phyloP scores from a whole-genome alignment of 2,113 vertebrate species.

The Phodopus roborovskii region DNA sequence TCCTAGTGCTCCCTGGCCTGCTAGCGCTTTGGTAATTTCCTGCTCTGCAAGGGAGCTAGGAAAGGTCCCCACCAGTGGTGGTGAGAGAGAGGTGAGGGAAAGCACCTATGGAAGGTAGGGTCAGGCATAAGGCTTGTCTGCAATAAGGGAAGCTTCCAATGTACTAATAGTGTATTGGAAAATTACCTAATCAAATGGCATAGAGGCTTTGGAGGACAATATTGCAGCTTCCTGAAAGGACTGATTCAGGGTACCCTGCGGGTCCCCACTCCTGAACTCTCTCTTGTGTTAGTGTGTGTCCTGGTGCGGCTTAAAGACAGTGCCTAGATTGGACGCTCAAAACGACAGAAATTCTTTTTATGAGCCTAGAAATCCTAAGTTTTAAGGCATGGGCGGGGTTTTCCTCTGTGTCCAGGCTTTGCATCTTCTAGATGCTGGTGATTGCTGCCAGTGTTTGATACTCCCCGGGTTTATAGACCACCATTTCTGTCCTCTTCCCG shows the following conservation, averaged over 20 bases:
- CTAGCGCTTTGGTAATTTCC: background rate
- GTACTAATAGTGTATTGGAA: constrained; percentile 12
- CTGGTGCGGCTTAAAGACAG: background rate
- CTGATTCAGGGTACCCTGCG: background rate
- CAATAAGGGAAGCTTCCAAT: constrained; percentile 33
- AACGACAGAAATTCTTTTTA: background rate
- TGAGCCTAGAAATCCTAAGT: background rate
- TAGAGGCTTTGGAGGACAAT: background rate
- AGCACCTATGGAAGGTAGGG: background rate
- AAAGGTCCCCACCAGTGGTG: background rate
- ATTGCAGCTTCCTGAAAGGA: background rate
- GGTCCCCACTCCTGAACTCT: background rate
- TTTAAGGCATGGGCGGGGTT: background rate
- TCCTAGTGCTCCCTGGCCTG: background rate
- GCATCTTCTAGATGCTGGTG: background rate
- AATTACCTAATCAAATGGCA: background rate
- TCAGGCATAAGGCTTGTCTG: background rate
- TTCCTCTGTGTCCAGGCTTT: background rate
- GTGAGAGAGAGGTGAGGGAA: background rate
- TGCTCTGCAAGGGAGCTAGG: background rate
- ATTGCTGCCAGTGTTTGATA: background rate
- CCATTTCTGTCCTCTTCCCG: background rate
- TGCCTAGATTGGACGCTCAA: background rate
- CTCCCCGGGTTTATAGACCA: background rate
- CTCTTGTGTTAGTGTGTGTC: background rate